Base-by-base conservation (phyloP, 1,140 invertebrate genomes). In the Pseudomyrmex dendroicus region DNA sequence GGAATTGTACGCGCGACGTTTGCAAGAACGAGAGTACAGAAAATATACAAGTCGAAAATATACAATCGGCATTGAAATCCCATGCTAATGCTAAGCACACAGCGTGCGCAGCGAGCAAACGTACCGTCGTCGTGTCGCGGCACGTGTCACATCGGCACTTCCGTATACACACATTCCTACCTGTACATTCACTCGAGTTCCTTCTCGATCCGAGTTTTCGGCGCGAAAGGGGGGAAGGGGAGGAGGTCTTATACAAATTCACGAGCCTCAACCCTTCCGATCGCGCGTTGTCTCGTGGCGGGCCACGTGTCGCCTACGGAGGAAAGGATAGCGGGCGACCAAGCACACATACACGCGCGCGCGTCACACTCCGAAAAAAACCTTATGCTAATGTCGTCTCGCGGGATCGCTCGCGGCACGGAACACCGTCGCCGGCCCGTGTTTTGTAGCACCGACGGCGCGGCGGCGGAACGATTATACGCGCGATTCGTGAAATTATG, bases 401-500 rank as follows among this genome's bases (percentile, higher is more conserved):
- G 78, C 78, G 68, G 84, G 86, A 80, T 85, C 73, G 63, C 22
- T 35, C 86, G 87, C 88, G 86, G 89, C 85, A 91, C 73, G 86
- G 86, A 70, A 89, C 89, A 62, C 46, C 46, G 46, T 63, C 73
- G 13, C 62, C 63, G 12, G 57, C 59, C 59, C 57, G 48, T 68
- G 67, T 70, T 86, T 73, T 74, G 78, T 61, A 46, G 35, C 50
- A 72, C 57, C 25, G 22, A 1, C 66, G 12, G 61, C 35, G 44
- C 62, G 74, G 25, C 74, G 74, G 70, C 54, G 68, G 50, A 87
- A 91, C 87, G 90, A 91, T 92, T 92, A 90, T 91, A 89, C 68
- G 77, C 83, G 89, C 89, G 91, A 91, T 92, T 93, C 91, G 86
- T 92, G 85, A 93, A 92, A 93, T 93, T 93, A 93, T 93, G 91